Conservation (phyloP, 2,797 vertebrate genomes). For the Eulemur coronatus region DNA sequence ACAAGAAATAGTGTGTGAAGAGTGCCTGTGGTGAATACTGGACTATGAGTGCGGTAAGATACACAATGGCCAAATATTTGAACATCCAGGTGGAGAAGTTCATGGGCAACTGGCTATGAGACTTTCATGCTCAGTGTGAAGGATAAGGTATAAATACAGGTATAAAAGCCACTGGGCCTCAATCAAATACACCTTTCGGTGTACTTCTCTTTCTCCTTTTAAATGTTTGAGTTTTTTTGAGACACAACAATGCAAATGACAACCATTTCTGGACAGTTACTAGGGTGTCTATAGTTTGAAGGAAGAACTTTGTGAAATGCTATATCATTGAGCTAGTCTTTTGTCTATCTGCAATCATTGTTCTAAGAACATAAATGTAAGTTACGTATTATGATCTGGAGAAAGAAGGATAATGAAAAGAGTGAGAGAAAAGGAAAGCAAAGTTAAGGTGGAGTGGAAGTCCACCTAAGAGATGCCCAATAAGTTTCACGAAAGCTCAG, state of each 20-base stretch:
- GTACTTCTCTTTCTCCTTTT: background rate
- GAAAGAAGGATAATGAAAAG: background rate
- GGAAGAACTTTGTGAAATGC: background rate
- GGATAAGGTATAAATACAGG: background rate
- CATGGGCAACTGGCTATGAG: background rate
- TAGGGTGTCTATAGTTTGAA: background rate
- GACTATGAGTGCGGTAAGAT: background rate
- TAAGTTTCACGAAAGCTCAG: background rate
- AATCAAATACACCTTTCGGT: background rate
- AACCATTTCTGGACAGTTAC: background rate
- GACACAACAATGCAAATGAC: background rate
- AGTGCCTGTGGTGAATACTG: background rate
- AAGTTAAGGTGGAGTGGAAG: background rate
- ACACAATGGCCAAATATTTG: background rate
- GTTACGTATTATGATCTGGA: background rate
- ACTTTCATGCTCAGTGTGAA: background rate
- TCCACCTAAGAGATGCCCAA: too few relatives aligned
- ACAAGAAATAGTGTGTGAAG: background rate
- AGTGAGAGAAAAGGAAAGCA: background rate
- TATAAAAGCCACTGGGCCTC: background rate
- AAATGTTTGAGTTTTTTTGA: background rate
- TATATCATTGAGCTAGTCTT: background rate
- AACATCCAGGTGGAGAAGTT: background rate
- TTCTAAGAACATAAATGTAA: background rate
- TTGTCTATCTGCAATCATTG: background rate